Evolutionary conservation across 2,113 vertebrate species (phyloP), one percentile per base, ranked within the genome.

Genomic region (Poicephalus meyeri): DNA sequence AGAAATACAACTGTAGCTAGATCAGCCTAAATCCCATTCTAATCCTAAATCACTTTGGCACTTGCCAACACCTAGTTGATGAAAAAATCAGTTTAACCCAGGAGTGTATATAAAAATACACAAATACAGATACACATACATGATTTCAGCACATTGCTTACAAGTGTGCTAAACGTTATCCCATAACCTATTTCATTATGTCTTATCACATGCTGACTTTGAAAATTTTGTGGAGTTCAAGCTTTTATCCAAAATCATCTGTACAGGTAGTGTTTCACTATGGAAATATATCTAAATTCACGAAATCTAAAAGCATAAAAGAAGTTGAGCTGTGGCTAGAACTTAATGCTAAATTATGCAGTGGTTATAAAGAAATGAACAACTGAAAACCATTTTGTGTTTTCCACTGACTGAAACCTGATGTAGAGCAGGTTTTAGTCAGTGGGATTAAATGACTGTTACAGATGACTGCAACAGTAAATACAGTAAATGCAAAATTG

Each of bases 51-150:
- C 44, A 70, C 58, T 87, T 76, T 80, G 78, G 80, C 74, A 72
- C 49, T 91, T 87, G 65, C 53, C 52, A 61, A 33, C 90, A 85
- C 64, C 49, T 71, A 16, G 13, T 24, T 80, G 63, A 85, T 71
- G 65, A 89, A 58, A 49, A 84, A 91, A 80, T 89, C 88, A 42
- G 71, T 93, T 95, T 94, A 94, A 95, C 78, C 77, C 86, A 63
- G 58, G 73, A 79, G 47, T 46, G 31, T 76, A 44, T 81, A 76
- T 68, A 72, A 92, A 93, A 89, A 85, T 31, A 71, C 55, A 63
- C 31, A 46, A 35, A 65, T 16, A 31, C 9, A 80, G 6, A 31
- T 18, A 78, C n/a, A 55, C 3, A 63, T 9, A 25, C 3, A 65
- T 12, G 64, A 9, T 63, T 47, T 46, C n/a, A 85, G 55, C 50